Base-by-base conservation (phyloP, 2,888 invertebrate genomes). In the Tenthredo amoena region DNA sequence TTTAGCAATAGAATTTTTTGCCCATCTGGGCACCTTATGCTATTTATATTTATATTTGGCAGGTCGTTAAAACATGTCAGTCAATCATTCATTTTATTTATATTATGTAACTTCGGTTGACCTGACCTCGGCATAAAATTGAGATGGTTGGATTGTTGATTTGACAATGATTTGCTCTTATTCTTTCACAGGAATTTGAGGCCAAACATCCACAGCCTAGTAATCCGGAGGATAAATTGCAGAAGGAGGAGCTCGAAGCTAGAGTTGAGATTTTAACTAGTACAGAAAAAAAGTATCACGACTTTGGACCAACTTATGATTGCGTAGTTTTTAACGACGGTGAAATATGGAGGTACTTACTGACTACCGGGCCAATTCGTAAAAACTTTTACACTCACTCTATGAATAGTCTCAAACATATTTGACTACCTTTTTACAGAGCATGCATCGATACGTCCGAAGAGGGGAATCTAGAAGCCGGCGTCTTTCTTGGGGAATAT, bases 271-370 rank as follows among this genome's bases (percentile, higher is more conserved):
- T 97, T 86, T 94, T 99, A 86, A 97, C 96, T 89, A 95, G 94
- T 86, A 95, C 97, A 77, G 99, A 99, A 88, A 99, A 99, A 93
- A 98, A 98, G 91, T 98, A 96, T 93, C 94, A 94, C 85, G 99
- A 99, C 92, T 93, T 96, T 10, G 99, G 99, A 26, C 98, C 98
- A 1, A 96, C 97, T 6, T 98, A 97, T 92, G 99, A 99, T 94
- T 98, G 99, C 94, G 95, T 99, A 82, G 95, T 99, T 43, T 99
- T 98, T 94, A 96, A 98, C 91, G 98, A 99, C 94, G 99, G 99
- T n/a, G 94, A 95, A 37, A 96, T 97, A 47, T 99, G 99, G 99
- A 96, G 96, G 97, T 34, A 65, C 18, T 6, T n/a, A 55, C n/a
- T 0, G n/a, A 55, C 18, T 55, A 0, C 0, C n/a, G 6, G 10